Evolutionary conservation across 2,888 invertebrate genomes (phyloP), one percentile per base, ranked within the genome.

Genomic region (Dimorphilus gyrociliatus): DNA sequence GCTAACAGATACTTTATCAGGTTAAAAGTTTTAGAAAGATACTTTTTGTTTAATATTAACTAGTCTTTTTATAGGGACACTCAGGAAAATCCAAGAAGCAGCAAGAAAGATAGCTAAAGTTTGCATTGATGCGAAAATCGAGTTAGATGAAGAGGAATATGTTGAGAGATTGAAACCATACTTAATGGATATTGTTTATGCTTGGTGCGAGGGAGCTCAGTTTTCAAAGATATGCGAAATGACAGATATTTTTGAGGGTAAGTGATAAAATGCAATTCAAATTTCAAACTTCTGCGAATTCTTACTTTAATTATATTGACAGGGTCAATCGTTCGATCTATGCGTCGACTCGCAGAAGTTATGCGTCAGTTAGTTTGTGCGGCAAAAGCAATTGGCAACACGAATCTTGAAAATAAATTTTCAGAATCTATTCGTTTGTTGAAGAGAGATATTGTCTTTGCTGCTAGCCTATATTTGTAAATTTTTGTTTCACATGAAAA

Each of bases 361-460:
- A 64, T 97, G 7, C 69, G 97, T 27, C 92, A 99, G 64, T 74
- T 99, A 69, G 79, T 81, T 44, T 86, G 86, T 63, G 92, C 92
- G 2, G 78, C 90, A 2, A 92, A 88, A 67, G 85, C 82, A 45
- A 92, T 94, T 44, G 94, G 92, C 12, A 92, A 90, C 60, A 78
- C 80, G 1, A 88, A 88, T 46, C 68, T 94, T 40, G 92, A 94
- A 67, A 80, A 80, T 50, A 94, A 92, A 66, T 94, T 94, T 65
- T 77, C 80, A 43, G 81, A 84, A 55, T 81, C 82, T 19, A 64
- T 90, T 43, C 79, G 78, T 51, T 64, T 81, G 40, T 73, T 97
- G 34, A 99, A 97, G 64, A 72, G 97, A 43, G 97, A 97, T 62
- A 99, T 99, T 56, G 84, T 97, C n/a, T 99, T 99, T 66, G 97